Evolutionary conservation across 2,797 vertebrate genomes (phyloP).

Genomic region (Heliangelus exortis): DNA sequence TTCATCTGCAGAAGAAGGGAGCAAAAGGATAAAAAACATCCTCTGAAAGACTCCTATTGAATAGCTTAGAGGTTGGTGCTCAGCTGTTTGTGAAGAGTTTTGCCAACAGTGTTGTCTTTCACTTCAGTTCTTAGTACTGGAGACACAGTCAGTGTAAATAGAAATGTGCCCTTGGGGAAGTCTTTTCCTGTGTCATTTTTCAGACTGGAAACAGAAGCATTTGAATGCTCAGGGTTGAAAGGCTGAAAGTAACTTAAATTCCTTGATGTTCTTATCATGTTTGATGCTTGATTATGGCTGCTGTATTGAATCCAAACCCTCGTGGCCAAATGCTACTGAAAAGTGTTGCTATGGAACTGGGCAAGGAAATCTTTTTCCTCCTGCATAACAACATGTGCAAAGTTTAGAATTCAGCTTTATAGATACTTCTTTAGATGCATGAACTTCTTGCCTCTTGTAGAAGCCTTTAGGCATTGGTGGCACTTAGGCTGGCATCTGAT

Average conservation of each 20-base stretch:
- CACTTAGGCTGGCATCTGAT: background rate
- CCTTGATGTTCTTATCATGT: background rate
- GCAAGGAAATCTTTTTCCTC: background rate
- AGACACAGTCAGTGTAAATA: background rate
- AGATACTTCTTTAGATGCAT: background rate
- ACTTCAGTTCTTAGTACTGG: background rate
- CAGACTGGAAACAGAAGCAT: background rate
- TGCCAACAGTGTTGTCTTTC: background rate
- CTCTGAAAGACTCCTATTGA: background rate
- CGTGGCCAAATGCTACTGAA: background rate
- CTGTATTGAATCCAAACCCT: background rate
- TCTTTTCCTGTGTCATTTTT: background rate
- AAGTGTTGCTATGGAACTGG: background rate
- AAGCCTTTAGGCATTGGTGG: background rate
- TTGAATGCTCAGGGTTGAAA: background rate
- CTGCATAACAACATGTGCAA: background rate
- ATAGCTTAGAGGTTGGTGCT: background rate
- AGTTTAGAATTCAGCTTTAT: background rate
- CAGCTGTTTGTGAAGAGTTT: background rate
- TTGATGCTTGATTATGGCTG: background rate
- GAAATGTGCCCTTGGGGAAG: background rate
- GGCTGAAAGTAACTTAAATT: background rate
- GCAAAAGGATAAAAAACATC: background rate
- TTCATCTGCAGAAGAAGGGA: background rate
- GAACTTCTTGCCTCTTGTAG: background rate